Conservation (phyloP, 1,140 invertebrate genomes). For the Polypedilum pembai region DNA sequence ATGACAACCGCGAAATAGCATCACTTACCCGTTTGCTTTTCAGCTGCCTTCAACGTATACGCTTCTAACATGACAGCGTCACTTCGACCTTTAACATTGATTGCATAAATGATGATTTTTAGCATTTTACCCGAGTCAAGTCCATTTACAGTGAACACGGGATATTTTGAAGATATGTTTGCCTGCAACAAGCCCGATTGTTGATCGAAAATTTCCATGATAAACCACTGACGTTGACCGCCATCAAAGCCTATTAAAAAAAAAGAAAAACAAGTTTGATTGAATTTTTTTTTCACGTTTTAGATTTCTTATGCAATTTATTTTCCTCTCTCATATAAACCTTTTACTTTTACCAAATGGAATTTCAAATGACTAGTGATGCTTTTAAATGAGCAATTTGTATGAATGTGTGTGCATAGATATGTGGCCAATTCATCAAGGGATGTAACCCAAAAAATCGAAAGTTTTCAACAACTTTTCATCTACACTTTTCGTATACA, state of each 20-base stretch:
- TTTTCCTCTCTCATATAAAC: background rate
- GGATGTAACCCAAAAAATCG: slow-evolving; percentile 6
- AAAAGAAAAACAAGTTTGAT: background rate
- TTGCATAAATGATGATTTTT: slow-evolving; percentile 56
- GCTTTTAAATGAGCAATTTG: background rate
- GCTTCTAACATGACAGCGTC: slow-evolving; percentile 52
- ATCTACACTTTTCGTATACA: background rate
- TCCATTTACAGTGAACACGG: slow-evolving; percentile 58
- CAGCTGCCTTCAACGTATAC: slow-evolving; percentile 63
- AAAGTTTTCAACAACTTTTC: slow-evolving; percentile 13
- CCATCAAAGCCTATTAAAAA: slow-evolving; percentile 61
- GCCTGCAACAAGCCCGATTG: slow-evolving; percentile 54
- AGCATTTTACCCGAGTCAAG: slow-evolving; percentile 61
- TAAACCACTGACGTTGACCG: slow-evolving; percentile 61
- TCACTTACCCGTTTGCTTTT: slow-evolving; percentile 69
- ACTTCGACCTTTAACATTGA: slow-evolving; percentile 55
- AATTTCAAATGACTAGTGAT: slow-evolving; percentile 5
- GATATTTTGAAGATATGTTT: slow-evolving; percentile 59
- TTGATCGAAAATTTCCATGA: slow-evolving; percentile 65
- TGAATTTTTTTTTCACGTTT: background rate
- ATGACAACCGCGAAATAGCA: background rate
- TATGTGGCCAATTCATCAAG: slow-evolving; percentile 4
- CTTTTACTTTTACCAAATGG: background rate
- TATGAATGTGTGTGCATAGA: background rate
- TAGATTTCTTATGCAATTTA: background rate